These are phyloP conservation scores for Watsonalla cultraria DNA, from an alignment of 2,888 invertebrate species.

Conservation along the genomic window DNA sequence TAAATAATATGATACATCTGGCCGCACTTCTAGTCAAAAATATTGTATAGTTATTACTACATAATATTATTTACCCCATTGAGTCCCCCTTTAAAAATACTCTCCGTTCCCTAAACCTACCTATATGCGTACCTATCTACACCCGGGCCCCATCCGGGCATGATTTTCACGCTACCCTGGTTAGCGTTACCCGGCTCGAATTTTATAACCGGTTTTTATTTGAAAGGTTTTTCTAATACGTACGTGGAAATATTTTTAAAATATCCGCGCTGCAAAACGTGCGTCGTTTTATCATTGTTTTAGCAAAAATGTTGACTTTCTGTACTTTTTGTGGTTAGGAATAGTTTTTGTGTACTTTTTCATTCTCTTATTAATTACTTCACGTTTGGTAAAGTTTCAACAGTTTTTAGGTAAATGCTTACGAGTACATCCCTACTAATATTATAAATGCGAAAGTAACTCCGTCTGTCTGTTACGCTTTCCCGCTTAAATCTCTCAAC, in stretches of 20 bases:
- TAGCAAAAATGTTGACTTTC: neutral
- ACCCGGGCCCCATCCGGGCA: slow-evolving; percentile 18
- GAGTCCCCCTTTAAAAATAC: slow-evolving; percentile 25
- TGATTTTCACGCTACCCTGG: slow-evolving; percentile 28
- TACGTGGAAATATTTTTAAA: slow-evolving; percentile 24
- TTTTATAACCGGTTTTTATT: slow-evolving; percentile 18
- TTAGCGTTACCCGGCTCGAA: slow-evolving; percentile 2
- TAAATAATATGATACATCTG: too few relatives aligned
- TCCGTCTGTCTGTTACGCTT: too few relatives aligned
- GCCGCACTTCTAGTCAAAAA: neutral
- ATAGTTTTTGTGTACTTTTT: too few relatives aligned
- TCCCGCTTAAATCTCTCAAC: too few relatives aligned
- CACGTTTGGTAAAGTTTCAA: too few relatives aligned
- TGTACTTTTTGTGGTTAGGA: neutral
- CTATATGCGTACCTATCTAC: neutral
- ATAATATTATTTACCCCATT: neutral
- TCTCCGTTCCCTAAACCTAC: slow-evolving; percentile 11
- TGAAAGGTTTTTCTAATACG: slow-evolving; percentile 26
- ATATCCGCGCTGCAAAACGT: slow-evolving; percentile 3
- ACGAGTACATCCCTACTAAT: too few relatives aligned
- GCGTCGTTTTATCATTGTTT: neutral
- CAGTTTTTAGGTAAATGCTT: too few relatives aligned
- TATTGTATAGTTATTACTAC: neutral
- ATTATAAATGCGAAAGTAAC: too few relatives aligned
- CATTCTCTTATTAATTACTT: too few relatives aligned